A percentile compares a stretch with the other conserved stretches of the same genome.
These are phyloP conservation scores for Halcyon chelicuti DNA, from an alignment of 2,797 vertebrate species.

Conservation along the genomic window DNA sequence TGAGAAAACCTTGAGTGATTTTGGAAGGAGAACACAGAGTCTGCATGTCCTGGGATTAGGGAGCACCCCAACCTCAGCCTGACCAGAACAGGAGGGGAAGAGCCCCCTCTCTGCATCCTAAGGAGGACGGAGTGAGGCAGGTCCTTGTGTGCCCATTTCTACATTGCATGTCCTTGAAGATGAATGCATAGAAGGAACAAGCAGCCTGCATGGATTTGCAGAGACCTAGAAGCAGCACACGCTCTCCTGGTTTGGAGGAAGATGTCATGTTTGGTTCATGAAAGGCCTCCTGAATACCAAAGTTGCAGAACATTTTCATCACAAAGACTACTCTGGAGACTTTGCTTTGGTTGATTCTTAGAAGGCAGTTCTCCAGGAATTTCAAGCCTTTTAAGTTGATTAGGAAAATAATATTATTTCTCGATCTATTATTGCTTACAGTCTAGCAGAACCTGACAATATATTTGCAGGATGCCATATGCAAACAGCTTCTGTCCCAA, in stretches of 20 bases:
- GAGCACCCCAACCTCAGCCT: neutral
- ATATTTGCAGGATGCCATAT: neutral
- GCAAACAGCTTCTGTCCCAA: neutral
- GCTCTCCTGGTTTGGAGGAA: neutral
- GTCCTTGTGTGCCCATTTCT: neutral
- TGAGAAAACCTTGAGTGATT: fast-evolving
- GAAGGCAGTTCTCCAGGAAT: neutral
- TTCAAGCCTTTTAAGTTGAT: neutral
- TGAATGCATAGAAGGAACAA: neutral
- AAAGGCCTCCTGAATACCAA: neutral
- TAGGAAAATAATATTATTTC: neutral
- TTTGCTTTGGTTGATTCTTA: neutral
- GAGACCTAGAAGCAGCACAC: neutral
- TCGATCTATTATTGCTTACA: neutral
- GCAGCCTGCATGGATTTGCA: neutral
- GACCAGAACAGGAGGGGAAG: neutral
- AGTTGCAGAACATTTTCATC: neutral
- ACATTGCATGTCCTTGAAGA: neutral
- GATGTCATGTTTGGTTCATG: neutral
- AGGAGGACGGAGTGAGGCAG: neutral
- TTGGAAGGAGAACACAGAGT: neutral
- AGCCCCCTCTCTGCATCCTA: neutral
- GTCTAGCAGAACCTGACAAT: neutral
- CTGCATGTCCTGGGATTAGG: neutral
- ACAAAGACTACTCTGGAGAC: neutral